Evolutionary conservation across 2,888 invertebrate species (phyloP).

Genomic region (Folsomia manolachei): DNA sequence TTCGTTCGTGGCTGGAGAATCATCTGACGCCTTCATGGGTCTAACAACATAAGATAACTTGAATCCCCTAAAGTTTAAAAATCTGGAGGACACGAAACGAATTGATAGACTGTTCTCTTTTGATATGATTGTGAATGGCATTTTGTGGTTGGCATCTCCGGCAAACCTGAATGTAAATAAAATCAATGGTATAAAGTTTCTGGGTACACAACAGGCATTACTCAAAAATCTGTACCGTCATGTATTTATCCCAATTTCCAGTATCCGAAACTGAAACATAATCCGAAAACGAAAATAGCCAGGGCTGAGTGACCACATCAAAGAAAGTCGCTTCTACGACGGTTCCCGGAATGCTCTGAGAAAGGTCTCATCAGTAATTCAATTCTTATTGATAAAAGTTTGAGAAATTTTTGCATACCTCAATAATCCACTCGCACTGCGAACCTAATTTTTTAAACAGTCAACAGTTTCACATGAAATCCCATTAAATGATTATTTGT

Average conservation of each 20-base stretch:
- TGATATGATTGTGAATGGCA: conserved; percentile 41
- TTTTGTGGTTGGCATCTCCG: conserved; percentile 43
- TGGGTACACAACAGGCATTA: not conserved
- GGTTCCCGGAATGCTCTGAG: conserved; percentile 42
- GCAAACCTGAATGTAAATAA: conserved; percentile 32
- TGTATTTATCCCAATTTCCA: conserved; percentile 39
- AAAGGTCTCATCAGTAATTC: too few species aligned
- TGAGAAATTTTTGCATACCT: conserved; percentile 28
- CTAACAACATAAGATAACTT: conserved; percentile 42
- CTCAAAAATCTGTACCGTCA: too few species aligned
- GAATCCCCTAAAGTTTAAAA: conserved; percentile 46
- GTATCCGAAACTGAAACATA: conserved; percentile 40
- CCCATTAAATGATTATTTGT: too few species aligned
- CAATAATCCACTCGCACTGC: conserved; percentile 43
- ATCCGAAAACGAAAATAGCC: conserved; percentile 41
- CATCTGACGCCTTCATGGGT: conserved; percentile 26
- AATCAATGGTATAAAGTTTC: not conserved
- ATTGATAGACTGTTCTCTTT: conserved; percentile 35
- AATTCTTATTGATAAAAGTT: not conserved
- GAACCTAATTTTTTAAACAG: too few species aligned
- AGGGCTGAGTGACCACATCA: conserved; percentile 45
- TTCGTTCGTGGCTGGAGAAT: conserved; percentile 28
- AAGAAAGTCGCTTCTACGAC: conserved; percentile 43
- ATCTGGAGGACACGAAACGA: conserved; percentile 37
- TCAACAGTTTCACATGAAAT: too few species aligned